Evolutionary conservation across 1,140 invertebrate species (phyloP).

Genomic region (Eupeodes corollae): DNA sequence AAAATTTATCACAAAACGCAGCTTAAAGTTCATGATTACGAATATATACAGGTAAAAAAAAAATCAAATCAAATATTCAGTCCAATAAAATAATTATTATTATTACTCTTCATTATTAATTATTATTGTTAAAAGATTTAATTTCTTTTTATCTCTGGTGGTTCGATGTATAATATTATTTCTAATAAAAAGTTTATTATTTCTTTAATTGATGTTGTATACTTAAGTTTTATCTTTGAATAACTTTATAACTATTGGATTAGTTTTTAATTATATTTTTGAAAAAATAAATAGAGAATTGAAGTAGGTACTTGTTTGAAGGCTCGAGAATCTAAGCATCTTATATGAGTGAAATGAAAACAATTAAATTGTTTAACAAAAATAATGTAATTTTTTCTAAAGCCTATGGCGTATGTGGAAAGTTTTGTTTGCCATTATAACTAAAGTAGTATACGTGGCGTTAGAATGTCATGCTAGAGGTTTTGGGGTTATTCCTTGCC

Average conservation of each 20-base stretch:
- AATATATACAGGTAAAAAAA: slow-evolving; percentile 38
- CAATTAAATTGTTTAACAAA: no score
- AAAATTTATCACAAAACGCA: slow-evolving; percentile 14
- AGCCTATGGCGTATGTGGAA: no score
- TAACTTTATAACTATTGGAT: background rate
- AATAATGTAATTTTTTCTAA: no score
- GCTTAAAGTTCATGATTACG: slow-evolving; percentile 36
- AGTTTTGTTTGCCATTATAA: no score
- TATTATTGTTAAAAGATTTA: background rate
- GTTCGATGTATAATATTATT: background rate
- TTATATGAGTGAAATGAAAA: no score
- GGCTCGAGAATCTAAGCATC: no score
- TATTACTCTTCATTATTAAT: slow-evolving; percentile 1
- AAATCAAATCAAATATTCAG: background rate
- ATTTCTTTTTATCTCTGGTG: background rate
- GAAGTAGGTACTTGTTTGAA: no score
- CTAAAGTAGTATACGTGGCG: no score
- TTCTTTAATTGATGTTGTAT: background rate
- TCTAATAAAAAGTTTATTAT: slow-evolving; percentile 1
- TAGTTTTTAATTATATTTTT: no score
- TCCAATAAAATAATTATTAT: background rate
- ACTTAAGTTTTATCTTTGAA: background rate
- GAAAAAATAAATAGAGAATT: no score
- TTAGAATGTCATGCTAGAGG: no score
- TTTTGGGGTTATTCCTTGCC: no score